phyloP scores from a whole-genome alignment of 2,113 vertebrate species.

The Pimephales promelas region DNA sequence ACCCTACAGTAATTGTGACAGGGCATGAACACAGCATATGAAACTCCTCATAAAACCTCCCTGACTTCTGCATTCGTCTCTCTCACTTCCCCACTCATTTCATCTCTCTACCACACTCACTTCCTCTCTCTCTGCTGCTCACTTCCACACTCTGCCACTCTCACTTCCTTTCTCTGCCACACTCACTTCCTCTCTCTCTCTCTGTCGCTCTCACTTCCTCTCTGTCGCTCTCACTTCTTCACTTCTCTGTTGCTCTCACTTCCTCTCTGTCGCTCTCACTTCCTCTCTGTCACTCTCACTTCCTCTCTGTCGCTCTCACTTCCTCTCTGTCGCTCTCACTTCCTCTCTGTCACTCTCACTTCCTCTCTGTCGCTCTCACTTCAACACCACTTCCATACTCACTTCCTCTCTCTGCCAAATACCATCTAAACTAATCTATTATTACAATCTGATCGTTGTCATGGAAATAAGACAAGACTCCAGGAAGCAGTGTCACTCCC shows the following conservation, averaged over 20 bases:
- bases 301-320: no score
- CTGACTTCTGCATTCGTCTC: neutral
- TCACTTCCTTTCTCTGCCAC: neutral
- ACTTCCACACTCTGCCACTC: neutral
- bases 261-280: neutral
- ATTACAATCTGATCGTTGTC: neutral
- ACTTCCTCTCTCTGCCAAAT: neutral
- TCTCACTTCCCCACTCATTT: no score
- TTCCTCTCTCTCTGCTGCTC: neutral
- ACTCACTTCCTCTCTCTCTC: neutral
- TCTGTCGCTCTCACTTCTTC: neutral
- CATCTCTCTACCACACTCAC: neutral
- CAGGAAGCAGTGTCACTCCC: neutral
- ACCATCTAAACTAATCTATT: neutral
- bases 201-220: neutral
- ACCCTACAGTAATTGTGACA: no score
- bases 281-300: neutral
- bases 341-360: neutral
- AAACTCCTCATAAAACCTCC: neutral
- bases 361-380: no score
- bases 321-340: neutral
- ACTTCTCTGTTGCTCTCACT: no score
- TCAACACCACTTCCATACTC: no score
- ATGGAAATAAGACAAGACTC: neutral
- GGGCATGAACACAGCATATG: neutral